Evolutionary conservation across 2,888 invertebrate species (phyloP).

Genomic region (Tiliacea aurago): DNA sequence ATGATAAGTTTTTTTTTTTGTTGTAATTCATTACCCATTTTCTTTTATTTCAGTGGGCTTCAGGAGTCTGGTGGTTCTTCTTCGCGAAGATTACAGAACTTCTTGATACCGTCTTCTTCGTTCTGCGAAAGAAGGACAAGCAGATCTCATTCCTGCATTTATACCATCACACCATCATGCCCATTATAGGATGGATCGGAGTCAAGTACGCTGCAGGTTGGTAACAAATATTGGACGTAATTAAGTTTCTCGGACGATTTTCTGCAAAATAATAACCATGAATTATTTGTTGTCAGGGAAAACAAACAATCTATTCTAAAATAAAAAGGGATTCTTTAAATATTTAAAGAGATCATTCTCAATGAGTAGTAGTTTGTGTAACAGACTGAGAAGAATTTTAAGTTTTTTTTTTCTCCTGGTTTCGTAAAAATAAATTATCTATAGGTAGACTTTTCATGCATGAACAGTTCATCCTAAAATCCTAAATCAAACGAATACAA

Average conservation of each 20-base stretch:
- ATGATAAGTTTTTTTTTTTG: not conserved
- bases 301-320: not conserved
- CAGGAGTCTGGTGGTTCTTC: conserved; percentile 93
- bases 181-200: conserved; percentile 93
- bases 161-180: conserved; percentile 95
- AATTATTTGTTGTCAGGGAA: not conserved
- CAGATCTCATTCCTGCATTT: conserved; percentile 96
- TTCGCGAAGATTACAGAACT: conserved; percentile 94
- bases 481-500: too few species aligned
- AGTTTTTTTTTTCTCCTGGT: too few species aligned
- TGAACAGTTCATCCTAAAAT: not conserved
- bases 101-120: conserved; percentile 95
- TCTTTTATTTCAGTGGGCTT: conserved; percentile 82
- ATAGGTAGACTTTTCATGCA: not conserved
- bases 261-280: not conserved
- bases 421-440: not conserved
- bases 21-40: not conserved
- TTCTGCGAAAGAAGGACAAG: conserved; percentile 95
- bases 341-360: not conserved
- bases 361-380: not conserved
- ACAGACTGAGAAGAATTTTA: not conserved
- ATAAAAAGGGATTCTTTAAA: not conserved
- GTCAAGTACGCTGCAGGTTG: conserved; percentile 92
- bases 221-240: not conserved
- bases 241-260: not conserved